Percentiles rank a stretch among this genome's conserved stretches.
phyloP scores from a whole-genome alignment of 2,797 vertebrate species.

The Spea hammondii region DNA sequence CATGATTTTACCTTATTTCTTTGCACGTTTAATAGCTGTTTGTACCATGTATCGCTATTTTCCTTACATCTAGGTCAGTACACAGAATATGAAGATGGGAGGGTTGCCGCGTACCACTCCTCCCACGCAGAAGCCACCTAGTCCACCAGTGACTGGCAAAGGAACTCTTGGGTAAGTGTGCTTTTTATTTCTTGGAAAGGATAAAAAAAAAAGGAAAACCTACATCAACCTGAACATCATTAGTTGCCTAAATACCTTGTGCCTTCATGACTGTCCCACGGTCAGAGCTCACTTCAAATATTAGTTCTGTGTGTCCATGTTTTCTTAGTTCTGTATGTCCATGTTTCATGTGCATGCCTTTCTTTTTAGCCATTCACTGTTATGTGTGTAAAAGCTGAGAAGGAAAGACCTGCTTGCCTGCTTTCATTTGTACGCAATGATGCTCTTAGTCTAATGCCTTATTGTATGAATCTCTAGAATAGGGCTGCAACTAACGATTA shows the following conservation, averaged over 20 bases:
- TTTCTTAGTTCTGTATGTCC: background rate
- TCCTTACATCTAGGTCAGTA: constrained; percentile 80
- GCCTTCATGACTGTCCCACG: background rate
- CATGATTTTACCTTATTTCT: too few species aligned
- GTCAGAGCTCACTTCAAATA: too few species aligned
- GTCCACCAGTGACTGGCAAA: constrained; percentile 92
- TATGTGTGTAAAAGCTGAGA: constrained; percentile 10
- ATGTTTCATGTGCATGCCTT: constrained; percentile 17
- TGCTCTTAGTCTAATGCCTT: too few species aligned
- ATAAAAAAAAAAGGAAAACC: too few species aligned
- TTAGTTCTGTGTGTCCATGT: background rate
- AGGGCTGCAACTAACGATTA: too few species aligned
- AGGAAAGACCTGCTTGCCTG: constrained; percentile 14
- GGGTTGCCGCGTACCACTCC: constrained; percentile 91
- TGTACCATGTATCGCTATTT: constrained; percentile 8
- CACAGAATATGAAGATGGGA: constrained; percentile 97
- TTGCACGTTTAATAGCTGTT: background rate
- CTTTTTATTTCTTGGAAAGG: background rate
- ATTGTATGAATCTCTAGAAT: too few species aligned
- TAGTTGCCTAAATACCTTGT: too few species aligned
- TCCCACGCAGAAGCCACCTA: constrained; percentile 97
- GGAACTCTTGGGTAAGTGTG: constrained; percentile 92
- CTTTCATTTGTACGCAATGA: background rate
- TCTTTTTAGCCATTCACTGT: constrained; percentile 16
- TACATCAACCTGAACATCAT: too few species aligned